phyloP scores from a whole-genome alignment of 1,140 invertebrate genomes.

The Tetragnatha versicolor region DNA sequence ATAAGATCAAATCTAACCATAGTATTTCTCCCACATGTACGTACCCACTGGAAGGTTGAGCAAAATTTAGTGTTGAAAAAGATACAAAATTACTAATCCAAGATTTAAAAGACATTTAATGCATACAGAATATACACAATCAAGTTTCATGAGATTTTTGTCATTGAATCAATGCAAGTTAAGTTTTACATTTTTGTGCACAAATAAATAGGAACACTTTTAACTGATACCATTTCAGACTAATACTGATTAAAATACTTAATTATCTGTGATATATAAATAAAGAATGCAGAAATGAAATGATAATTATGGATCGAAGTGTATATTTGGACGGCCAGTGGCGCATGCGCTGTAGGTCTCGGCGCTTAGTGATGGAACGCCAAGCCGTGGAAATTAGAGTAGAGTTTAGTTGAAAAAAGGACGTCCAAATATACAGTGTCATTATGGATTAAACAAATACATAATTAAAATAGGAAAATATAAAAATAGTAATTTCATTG shows the following conservation, averaged over 20 bases:
- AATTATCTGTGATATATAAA: background rate
- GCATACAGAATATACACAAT: constrained; percentile 8
- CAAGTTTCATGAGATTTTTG: background rate
- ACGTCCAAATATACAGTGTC: background rate
- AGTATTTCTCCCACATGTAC: too few relatives aligned
- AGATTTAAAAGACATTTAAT: constrained; percentile 14
- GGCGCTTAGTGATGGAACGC: too few relatives aligned
- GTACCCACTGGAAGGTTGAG: background rate
- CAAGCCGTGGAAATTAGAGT: too few relatives aligned
- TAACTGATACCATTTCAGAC: background rate
- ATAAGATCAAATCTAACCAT: background rate
- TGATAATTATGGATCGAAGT: background rate
- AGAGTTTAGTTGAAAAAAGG: background rate
- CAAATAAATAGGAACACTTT: constrained; percentile 27
- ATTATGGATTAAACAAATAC: too few relatives aligned
- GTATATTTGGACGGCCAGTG: background rate
- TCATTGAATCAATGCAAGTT: background rate
- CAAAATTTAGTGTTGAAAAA: background rate
- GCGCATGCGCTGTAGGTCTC: background rate
- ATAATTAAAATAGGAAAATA: too few relatives aligned
- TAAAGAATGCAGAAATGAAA: background rate
- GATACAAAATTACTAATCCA: background rate
- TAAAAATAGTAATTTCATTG: too few relatives aligned
- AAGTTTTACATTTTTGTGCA: constrained; percentile 7
- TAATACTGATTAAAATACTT: constrained; percentile 29